These are phyloP conservation scores for Salarias fasciatus DNA, from an alignment of 2,797 vertebrate species.

Conservation along the genomic window DNA sequence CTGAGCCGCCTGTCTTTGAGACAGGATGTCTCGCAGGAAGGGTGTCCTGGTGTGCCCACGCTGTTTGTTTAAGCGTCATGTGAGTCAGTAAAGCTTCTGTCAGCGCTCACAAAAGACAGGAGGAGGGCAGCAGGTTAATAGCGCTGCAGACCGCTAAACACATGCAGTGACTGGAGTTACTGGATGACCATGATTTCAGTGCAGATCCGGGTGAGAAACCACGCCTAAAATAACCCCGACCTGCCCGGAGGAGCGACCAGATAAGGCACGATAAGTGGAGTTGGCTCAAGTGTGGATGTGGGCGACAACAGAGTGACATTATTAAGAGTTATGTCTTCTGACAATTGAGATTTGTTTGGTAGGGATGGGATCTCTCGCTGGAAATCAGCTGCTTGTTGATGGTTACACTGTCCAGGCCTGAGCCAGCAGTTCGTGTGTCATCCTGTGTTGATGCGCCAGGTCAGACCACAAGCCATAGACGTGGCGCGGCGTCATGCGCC, in stretches of 20 bases:
- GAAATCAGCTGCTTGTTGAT: neutral
- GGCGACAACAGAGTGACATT: conserved; percentile 47
- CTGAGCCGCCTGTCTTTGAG: conserved; percentile 29
- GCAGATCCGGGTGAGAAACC: conserved; percentile 14
- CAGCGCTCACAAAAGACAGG: neutral
- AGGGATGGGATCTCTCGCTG: conserved; percentile 12
- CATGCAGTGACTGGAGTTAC: conserved; percentile 20
- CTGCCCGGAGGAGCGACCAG: conserved; percentile 11
- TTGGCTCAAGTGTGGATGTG: conserved; percentile 34
- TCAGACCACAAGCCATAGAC: conserved; percentile 50
- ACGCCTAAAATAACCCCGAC: neutral
- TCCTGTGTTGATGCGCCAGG: conserved; percentile 45
- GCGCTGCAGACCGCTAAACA: no score
- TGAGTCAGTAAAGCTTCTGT: conserved; percentile 48
- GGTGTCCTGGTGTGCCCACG: conserved; percentile 31
- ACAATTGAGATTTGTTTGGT: conserved; percentile 42
- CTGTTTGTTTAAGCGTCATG: conserved; percentile 39
- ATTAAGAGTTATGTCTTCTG: conserved; percentile 31
- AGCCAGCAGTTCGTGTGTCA: conserved; percentile 13
- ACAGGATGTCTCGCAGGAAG: conserved; percentile 45
- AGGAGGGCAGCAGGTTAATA: no score
- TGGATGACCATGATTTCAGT: conserved; percentile 23
- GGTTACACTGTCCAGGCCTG: conserved; percentile 4
- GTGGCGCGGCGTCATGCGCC: conserved; percentile 45
- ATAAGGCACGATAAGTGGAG: conserved; percentile 16